Conservation (phyloP, 2,113 vertebrate species). For the Osmerus eperlanus region DNA sequence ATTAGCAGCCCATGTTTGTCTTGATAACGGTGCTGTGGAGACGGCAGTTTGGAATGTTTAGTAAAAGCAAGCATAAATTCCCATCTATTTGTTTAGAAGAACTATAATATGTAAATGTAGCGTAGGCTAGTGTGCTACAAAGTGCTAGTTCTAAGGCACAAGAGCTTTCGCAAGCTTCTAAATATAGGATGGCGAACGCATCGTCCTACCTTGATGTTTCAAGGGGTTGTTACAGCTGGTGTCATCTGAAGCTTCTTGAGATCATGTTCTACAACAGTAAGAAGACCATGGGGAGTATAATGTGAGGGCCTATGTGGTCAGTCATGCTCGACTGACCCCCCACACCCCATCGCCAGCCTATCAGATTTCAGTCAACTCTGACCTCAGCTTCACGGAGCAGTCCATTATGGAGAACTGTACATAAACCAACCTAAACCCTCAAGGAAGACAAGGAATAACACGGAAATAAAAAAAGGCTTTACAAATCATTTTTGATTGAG, state of each 20-base stretch:
- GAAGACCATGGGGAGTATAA: background rate
- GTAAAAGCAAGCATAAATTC: background rate
- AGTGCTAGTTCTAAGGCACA: no score
- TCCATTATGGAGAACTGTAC: no score
- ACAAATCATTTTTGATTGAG: background rate
- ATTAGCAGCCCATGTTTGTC: slow-evolving; percentile 22
- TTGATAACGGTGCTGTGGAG: slow-evolving; percentile 21
- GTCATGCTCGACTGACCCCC: background rate
- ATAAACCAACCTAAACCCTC: no score
- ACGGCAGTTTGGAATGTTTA: slow-evolving; percentile 29
- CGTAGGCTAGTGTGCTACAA: background rate
- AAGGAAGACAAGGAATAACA: background rate
- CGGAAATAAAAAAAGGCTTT: background rate
- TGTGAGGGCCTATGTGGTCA: background rate
- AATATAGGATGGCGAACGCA: no score
- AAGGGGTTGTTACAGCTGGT: no score
- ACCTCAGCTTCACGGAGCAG: background rate
- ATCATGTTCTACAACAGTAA: background rate
- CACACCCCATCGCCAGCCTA: no score
- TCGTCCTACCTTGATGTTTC: no score
- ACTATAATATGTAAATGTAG: background rate
- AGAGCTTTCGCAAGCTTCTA: no score
- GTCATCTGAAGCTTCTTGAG: no score
- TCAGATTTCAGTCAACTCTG: background rate
- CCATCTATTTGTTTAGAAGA: background rate